Evolutionary conservation across 92 coral and sea anemone species (phyloP), one percentile per base, ranked within the genome.

Genomic region (Siderastrea siderea): DNA sequence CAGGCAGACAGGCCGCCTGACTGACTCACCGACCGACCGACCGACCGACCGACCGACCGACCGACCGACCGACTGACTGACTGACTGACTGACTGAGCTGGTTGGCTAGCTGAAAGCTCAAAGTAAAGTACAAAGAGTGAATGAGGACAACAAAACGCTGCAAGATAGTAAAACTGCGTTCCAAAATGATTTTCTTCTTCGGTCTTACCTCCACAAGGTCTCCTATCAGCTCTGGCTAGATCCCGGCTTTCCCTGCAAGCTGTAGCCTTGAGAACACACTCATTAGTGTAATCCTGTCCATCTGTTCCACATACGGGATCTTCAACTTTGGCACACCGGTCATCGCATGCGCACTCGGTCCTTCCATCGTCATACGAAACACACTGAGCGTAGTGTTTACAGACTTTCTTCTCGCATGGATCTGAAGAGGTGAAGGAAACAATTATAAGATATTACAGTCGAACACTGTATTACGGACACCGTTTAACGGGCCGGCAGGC

Each of bases 261-360:
- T 38, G 87, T 90, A n/a, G 95, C 92, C 81, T 95, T 86, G 69
- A 98, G 88, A 15, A 87, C 90, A 65, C 99, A 98, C 79, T 86
- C 97, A 72, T 95, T 98, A 5, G 94, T 66, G 60, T 98, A 98
- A 61, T 96, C 98, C 80, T 78, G 94, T 14, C 84, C 92, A 79
- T 98, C 97, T 49, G 94, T 94, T 68, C 99, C 99, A 84, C 99
- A 98, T 19, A 98, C 99, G 72, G 95, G 98, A 1, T 92, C 88
- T 70, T 93, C 93, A 14, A 89, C 62, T 49, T 90, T 90, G 44
- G 98, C 90, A 68, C 98, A 95, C 55, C 78, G 88, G 2, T 94
- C 94, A 62, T 71, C 91, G 63, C 99, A 98, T 69, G 86, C 89
- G 78, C 99, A 98, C 58, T 70, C 54, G n/a, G 94, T 93, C 44